Conservation (phyloP, 92 coral and sea anemone genomes). For the Epizoanthus rinbou region DNA sequence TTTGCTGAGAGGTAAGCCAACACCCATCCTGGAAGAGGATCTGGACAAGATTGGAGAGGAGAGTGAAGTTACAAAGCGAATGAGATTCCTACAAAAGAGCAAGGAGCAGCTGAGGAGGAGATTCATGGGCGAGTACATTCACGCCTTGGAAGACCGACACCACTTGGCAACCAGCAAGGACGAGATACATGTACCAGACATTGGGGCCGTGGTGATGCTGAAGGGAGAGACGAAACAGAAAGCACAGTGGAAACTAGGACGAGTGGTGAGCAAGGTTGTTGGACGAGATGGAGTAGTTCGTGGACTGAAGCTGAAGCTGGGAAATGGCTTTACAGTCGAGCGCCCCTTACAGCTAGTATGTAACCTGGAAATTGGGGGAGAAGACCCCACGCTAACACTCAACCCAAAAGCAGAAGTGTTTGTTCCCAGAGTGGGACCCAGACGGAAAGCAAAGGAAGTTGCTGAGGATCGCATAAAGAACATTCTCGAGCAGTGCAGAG, state of each 20-base stretch:
- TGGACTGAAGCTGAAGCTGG: constrained; percentile 57
- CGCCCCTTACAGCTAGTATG: constrained; percentile 67
- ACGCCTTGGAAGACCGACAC: no score
- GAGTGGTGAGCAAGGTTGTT: constrained; percentile 50
- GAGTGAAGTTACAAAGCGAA: no score
- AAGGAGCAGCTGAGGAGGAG: no score
- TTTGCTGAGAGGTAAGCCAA: constrained; percentile 48
- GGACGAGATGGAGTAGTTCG: constrained; percentile 53
- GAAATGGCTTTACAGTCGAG: constrained; percentile 53
- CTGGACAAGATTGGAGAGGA: no score
- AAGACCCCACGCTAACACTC: constrained; percentile 35
- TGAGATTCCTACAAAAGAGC: no score
- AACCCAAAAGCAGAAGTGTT: constrained; percentile 45
- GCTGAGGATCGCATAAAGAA: constrained; percentile 26
- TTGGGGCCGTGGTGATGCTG: not conserved
- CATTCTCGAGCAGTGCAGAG: constrained; percentile 30
- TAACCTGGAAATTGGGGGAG: constrained; percentile 55
- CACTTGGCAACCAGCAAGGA: no score
- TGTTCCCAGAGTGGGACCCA: constrained; percentile 47
- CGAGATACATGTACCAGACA: no score
- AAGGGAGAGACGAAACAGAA: constrained; percentile 31
- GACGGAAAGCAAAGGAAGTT: constrained; percentile 48
- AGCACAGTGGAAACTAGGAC: constrained; percentile 59
- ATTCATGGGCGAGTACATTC: no score
- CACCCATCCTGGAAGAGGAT: constrained; percentile 42